These are phyloP conservation scores for Meriones unguiculatus DNA, from an alignment of 2,113 vertebrate genomes.

Conservation along the genomic window DNA sequence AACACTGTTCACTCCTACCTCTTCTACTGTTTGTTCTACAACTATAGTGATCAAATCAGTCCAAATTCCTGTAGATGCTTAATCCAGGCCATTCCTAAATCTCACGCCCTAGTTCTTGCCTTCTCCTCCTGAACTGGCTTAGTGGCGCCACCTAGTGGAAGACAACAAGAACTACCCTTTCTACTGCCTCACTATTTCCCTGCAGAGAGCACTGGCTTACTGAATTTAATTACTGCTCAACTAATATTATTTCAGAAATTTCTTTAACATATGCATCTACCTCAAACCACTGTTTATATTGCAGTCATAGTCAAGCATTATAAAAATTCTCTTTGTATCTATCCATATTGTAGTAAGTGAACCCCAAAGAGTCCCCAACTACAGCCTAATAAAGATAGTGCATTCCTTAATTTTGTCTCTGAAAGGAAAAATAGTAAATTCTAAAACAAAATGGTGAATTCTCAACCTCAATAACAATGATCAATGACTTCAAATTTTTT, in stretches of 20 bases:
- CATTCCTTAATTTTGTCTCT: conserved; percentile 25
- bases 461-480: neutral
- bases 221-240: neutral
- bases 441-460: neutral
- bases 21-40: neutral
- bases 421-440: neutral
- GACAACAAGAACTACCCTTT: conserved; percentile 31
- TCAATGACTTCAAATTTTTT: neutral
- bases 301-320: conserved; percentile 16
- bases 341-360: neutral
- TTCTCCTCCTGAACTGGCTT: neutral
- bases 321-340: neutral
- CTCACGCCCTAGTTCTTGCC: neutral
- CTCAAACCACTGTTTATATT: neutral
- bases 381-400: conserved; percentile 3
- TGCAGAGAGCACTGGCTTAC: neutral
- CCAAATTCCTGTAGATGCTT: neutral
- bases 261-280: conserved; percentile 9
- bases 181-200: neutral
- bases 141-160: conserved; percentile 69
- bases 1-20: neutral
- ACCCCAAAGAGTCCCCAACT: neutral
- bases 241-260: conserved; percentile 15
- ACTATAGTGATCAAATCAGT: neutral
- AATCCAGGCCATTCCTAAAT: neutral